Evolutionary conservation across 2,888 invertebrate genomes (phyloP), one percentile per base, ranked within the genome.

Genomic region (Calameuta idolon): DNA sequence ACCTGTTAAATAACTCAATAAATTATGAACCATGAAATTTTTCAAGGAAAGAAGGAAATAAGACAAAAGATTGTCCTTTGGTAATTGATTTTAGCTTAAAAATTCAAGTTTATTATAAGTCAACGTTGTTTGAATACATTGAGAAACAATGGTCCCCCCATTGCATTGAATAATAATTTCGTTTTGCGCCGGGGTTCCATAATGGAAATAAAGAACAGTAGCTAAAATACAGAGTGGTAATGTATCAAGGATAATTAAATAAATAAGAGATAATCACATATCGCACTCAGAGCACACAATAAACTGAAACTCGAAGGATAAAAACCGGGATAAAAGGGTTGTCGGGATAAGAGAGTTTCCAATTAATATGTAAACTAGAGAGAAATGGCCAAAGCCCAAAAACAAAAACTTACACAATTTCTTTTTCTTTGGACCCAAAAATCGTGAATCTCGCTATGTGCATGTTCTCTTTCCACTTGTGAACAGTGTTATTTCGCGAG

Each of bases 31-130:
- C 23, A 69, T 71, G n/a, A 23, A 35, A 23, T 73, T 75, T 69
- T 76, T 23, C 9, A 23, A 55, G 55, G 55, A 15, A 77, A 69
- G 35, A 82, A 74, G 71, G 34, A 76, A 80, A 80, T 69, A 74
- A 80, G 73, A 79, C 23, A 69, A 31, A 12, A 11, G 35, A 77
- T 68, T 69, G 12, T 23, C 9, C 23, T 55, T 55, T 23, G 2
- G 23, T 23, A 23, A 55, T 23, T 23, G 55, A 23, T 55, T 37
- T 34, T 68, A 79, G 76, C 71, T 83, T 79, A 79, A 80, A 81
- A 80, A 83, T 83, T 76, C 73, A 76, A 81, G 34, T 84, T 83
- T 84, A 83, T 84, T 83, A 77, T 71, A 71, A 71, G 71, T 71
- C 71, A 83, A 83, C 81, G 82, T 77, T 75, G 55, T 82, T 82